Conservation (phyloP, 2,113 vertebrate species). For the Tupaia tana region DNA sequence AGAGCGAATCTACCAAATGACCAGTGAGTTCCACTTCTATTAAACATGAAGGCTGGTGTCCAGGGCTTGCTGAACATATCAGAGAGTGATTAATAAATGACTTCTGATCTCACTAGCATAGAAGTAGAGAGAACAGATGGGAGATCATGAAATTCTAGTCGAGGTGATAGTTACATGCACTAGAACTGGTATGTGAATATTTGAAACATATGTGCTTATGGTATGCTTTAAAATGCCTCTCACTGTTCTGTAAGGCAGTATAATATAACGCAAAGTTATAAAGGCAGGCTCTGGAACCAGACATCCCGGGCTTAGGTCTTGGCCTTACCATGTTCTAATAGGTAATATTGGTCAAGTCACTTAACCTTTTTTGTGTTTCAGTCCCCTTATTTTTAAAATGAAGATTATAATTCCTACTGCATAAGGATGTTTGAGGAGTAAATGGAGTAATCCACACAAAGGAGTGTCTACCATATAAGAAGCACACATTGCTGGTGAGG, state of each 20-base stretch:
- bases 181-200: not conserved
- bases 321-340: not conserved
- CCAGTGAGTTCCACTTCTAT: not conserved
- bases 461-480: not conserved
- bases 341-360: not conserved
- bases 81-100: not conserved
- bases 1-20: not conserved
- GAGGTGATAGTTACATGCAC: not conserved
- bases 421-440: not conserved
- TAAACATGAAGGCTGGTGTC: not conserved
- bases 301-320: too few relatives aligned
- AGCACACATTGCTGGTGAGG: not conserved
- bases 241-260: not conserved
- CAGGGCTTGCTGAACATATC: not conserved
- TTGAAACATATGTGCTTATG: not conserved
- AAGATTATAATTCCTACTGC: not conserved
- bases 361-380: not conserved
- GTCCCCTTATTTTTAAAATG: not conserved
- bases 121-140: not conserved
- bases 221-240: not conserved
- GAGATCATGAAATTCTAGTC: not conserved
- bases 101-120: not conserved
- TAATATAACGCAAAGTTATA: not conserved
- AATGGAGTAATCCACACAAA: slow-evolving; percentile 10
- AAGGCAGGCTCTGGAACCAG: not conserved